A percentile compares a stretch with the other conserved stretches of the same genome.
Evolutionary conservation across 2,888 invertebrate genomes (phyloP).

Genomic region (Zaprionus obscuricornis): DNA sequence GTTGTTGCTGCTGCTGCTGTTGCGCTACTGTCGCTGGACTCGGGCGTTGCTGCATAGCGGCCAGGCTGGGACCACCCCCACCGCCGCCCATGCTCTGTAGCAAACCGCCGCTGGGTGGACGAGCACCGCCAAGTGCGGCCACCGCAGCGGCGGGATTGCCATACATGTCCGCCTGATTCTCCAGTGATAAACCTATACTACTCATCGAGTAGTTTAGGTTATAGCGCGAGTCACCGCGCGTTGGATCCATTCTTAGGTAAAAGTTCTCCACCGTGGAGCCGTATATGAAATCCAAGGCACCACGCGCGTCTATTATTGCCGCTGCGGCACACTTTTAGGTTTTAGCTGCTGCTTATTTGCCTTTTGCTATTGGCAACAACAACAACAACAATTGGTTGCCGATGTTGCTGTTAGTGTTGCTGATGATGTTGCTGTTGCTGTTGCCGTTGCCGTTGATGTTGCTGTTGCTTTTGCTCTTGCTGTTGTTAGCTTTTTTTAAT

Average conservation of each 20-base stretch:
- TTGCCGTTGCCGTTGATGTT: conserved; percentile 39
- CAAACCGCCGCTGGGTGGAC: conserved; percentile 86
- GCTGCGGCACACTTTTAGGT: conserved; percentile 60
- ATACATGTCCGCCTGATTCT: conserved; percentile 92
- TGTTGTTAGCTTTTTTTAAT: conserved; percentile 61
- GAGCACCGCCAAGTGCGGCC: conserved; percentile 78
- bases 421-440: conserved; percentile 32
- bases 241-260: conserved; percentile 89
- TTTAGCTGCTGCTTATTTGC: conserved; percentile 26
- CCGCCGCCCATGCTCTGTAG: conserved; percentile 83
- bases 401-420: conserved; percentile 49
- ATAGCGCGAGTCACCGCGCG: conserved; percentile 95
- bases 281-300: conserved; percentile 76
- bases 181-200: conserved; percentile 90
- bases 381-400: no score
- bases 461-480: conserved; percentile 44
- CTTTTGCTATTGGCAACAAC: conserved; percentile 36
- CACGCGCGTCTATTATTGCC: conserved; percentile 80
- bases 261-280: conserved; percentile 83
- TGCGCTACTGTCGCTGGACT: conserved; percentile 70
- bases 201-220: conserved; percentile 93
- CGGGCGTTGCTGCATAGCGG: conserved; percentile 69
- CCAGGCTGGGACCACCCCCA: conserved; percentile 73
- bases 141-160: conserved; percentile 85
- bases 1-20: conserved; percentile 82